A percentile compares a stretch with the other conserved stretches of the same genome.
These are phyloP conservation scores for Drosophila aldrichi DNA, from an alignment of 2,888 invertebrate genomes.

Conservation along the genomic window DNA sequence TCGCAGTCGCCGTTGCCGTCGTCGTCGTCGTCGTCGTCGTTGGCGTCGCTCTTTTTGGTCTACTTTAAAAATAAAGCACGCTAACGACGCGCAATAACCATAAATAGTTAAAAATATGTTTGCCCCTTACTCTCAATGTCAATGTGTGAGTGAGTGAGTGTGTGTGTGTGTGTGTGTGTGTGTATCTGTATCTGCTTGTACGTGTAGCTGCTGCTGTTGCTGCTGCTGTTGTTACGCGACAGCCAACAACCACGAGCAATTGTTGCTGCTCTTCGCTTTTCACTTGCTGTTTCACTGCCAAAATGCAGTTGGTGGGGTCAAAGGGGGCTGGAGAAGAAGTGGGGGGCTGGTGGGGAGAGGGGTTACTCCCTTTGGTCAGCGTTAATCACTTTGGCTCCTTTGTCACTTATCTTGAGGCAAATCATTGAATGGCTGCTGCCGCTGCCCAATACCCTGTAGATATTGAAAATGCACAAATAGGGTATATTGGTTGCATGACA, in stretches of 20 bases:
- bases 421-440: conserved; percentile 58
- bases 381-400: conserved; percentile 26
- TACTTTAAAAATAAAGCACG: conserved; percentile 59
- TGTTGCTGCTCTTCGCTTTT: conserved; percentile 8
- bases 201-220: conserved; percentile 18
- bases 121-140: conserved; percentile 1
- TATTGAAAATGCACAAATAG: not conserved
- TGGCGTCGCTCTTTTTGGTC: conserved; percentile 22
- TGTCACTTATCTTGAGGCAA: conserved; percentile 44
- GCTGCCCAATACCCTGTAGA: conserved; percentile 9
- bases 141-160: conserved; percentile 3
- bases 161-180: conserved; percentile 1
- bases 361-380: conserved; percentile 32
- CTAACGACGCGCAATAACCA: conserved; percentile 56
- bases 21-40: not conserved
- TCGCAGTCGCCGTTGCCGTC: not conserved
- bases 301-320: not conserved
- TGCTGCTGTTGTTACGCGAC: conserved; percentile 11
- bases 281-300: conserved; percentile 18
- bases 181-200: conserved; percentile 25
- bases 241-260: conserved; percentile 6
- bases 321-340: not conserved
- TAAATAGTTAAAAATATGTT: conserved; percentile 59
- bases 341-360: not conserved
- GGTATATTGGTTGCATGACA: not conserved